Conservation (phyloP, 2,113 vertebrate genomes). For the Lanius ludovicianus region DNA sequence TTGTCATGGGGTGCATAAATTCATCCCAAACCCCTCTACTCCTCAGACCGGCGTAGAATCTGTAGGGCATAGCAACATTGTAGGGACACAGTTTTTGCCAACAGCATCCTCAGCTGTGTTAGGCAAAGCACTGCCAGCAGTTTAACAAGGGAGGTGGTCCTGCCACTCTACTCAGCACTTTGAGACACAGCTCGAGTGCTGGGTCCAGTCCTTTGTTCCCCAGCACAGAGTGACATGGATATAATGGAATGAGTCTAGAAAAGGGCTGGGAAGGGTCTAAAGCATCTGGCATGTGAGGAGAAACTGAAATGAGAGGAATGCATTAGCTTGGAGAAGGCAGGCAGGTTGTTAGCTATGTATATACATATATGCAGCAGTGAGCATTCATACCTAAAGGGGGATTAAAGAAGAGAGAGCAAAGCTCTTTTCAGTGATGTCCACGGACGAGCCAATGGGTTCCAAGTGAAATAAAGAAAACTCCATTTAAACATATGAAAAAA, state of each 20-base stretch:
- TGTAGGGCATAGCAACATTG: background rate
- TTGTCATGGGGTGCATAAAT: background rate
- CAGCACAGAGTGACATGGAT: background rate
- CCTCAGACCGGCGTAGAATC: background rate
- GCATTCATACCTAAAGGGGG: background rate
- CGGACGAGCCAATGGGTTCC: background rate
- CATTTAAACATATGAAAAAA: background rate
- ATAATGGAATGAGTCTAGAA: background rate
- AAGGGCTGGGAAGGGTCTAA: background rate
- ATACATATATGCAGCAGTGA: background rate
- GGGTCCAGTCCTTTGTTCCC: background rate
- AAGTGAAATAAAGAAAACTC: background rate
- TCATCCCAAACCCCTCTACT: background rate
- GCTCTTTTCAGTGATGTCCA: background rate
- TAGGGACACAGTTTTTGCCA: background rate
- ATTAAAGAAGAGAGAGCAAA: background rate
- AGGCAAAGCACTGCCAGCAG: background rate
- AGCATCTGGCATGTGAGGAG: background rate
- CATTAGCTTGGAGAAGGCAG: background rate
- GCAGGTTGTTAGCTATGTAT: background rate
- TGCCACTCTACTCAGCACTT: background rate
- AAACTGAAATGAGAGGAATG: background rate
- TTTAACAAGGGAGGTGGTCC: background rate
- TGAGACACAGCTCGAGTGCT: background rate
- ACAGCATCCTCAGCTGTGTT: background rate